Evolutionary conservation across 2,797 vertebrate genomes (phyloP).

Genomic region (Pelobates cultripes): DNA sequence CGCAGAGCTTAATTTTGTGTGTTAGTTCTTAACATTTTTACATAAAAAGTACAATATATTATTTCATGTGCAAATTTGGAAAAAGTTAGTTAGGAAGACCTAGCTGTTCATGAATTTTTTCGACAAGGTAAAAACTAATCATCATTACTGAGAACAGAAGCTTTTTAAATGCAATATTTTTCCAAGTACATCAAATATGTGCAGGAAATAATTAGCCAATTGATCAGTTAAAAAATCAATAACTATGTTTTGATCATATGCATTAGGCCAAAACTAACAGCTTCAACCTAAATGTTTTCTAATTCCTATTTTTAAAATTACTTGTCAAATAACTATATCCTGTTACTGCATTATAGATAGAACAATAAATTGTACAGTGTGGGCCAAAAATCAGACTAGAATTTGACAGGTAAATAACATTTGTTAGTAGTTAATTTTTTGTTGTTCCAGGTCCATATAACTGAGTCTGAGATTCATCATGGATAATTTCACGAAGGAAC

Average conservation of each 20-base stretch:
- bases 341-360: constrained; percentile 72
- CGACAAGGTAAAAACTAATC: no score
- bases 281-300: constrained; percentile 88
- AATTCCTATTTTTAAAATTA: constrained; percentile 83
- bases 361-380: constrained; percentile 53
- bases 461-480: no score
- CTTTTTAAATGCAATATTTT: not conserved
- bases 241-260: constrained; percentile 87
- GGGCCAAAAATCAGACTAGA: no score
- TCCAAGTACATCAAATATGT: constrained; percentile 50
- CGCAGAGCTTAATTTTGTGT: no score
- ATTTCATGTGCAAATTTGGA: not conserved
- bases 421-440: no score
- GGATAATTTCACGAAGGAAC: no score
- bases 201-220: constrained; percentile 80
- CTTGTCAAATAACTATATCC: constrained; percentile 67
- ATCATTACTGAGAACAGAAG: no score
- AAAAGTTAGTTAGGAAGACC: no score
- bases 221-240: constrained; percentile 88
- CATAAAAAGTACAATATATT: constrained; percentile 5
- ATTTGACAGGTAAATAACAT: no score
- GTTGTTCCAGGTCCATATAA: no score
- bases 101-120: no score
- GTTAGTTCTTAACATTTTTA: no score
- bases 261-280: constrained; percentile 97